Evolutionary conservation across 2,113 vertebrate species (phyloP), one percentile per base, ranked within the genome.

Genomic region (Asarcornis scutulata): DNA sequence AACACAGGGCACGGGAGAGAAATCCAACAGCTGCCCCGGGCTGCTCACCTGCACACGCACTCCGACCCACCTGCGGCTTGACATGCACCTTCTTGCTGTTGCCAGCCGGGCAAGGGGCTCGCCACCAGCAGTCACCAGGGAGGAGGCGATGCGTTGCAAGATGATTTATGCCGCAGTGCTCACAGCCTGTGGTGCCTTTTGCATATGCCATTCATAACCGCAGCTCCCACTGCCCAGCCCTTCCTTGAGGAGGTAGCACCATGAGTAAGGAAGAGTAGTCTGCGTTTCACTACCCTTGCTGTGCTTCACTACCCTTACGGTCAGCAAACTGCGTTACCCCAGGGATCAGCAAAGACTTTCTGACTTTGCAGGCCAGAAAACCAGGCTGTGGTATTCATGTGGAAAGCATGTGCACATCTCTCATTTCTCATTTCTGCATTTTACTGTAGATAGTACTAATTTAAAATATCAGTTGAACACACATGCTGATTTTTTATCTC

Each of bases 131-230:
- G 13, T 27, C 40, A 15, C 53, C 66, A n/a, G 36, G 46, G 3
- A 62, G 40, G 5, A 44, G 7, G 16, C 7, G 48, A 82, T 13
- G 26, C 25, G 26, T 3, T 72, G 38, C 58, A 53, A 81, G 34
- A 53, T 0, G 1, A 69, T 14, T 50, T 9, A 40, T 74, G 25
- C 38, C 29, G 17, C 36, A 64, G 5, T 29, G 62, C 44, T 12
- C 40, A 77, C 27, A n/a, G 42, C 14, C 32, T 38, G 26, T 1
- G 3, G 25, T 32, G 85, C 63, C n/a, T 83, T 63, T 85, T 56
- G 27, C n/a, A 17, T 13, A 12, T 0, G 0, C 31, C 31, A 32
- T 17, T 18, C 4, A 18, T 38, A 38, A 58, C 17, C 60, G 71
- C 42, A 55, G 77, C 42, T 77, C 22, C 56, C 58, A 82, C 7